Percentiles rank a stretch among this genome's conserved stretches.
Evolutionary conservation across 2,888 invertebrate species (phyloP).

Genomic region (Ornithoptera priamus): DNA sequence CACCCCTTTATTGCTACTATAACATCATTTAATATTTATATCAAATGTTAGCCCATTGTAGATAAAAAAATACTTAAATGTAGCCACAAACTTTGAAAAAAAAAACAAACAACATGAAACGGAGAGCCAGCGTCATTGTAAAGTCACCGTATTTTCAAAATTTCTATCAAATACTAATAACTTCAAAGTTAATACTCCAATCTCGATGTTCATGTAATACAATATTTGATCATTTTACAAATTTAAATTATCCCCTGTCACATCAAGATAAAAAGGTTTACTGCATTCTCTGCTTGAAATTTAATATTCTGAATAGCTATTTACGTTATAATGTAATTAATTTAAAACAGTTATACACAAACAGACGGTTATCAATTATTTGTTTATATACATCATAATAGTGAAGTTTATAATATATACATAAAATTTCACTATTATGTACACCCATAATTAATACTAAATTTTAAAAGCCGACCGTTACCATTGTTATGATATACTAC

Average conservation of each 20-base stretch:
- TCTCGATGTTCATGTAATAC: neutral
- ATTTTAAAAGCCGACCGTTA: neutral
- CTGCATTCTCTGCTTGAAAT: neutral
- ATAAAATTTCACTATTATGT: neutral
- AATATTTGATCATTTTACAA: neutral
- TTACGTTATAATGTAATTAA: neutral
- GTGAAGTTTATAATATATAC: neutral
- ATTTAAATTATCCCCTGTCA: no score
- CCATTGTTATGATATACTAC: neutral
- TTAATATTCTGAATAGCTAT: neutral
- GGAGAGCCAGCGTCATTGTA: conserved; percentile 6
- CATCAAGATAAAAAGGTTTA: neutral
- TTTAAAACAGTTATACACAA: neutral
- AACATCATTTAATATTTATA: no score
- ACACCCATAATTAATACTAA: neutral
- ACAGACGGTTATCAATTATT: neutral
- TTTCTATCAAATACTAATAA: neutral
- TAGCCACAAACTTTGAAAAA: neutral
- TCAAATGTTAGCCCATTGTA: no score
- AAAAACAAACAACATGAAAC: neutral
- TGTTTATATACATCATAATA: neutral
- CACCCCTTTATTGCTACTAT: no score
- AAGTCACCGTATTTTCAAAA: neutral
- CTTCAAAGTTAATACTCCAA: neutral
- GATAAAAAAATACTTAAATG: neutral